A percentile compares a stretch with the other conserved stretches of the same genome.
Conservation (phyloP, 2,888 invertebrate genomes). For the Himalopsyche japonica region DNA sequence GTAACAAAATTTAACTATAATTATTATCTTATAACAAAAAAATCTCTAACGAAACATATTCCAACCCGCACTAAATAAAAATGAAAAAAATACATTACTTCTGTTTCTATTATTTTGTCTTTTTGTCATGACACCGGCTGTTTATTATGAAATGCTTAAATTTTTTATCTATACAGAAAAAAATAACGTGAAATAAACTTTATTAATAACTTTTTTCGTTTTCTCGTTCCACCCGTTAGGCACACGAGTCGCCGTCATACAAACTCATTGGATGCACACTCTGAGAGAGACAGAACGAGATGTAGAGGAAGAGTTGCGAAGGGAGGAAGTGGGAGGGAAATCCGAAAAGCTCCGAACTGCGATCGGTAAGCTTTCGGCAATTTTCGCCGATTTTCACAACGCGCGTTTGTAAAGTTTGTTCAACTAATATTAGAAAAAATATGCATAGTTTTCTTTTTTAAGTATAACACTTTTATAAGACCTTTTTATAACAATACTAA, state of each 20-base stretch:
- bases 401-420: neutral
- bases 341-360: conserved; percentile 31
- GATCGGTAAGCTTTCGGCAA: conserved; percentile 38
- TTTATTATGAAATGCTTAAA: too few relatives aligned
- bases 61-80: too few relatives aligned
- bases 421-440: neutral
- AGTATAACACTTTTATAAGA: too few relatives aligned
- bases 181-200: neutral
- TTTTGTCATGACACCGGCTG: too few relatives aligned
- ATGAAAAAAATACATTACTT: too few relatives aligned
- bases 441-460: neutral
- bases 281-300: neutral
- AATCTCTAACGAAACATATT: too few relatives aligned
- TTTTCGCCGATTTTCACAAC: conserved; percentile 25
- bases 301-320: neutral
- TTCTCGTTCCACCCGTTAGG: neutral
- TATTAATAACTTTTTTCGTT: neutral
- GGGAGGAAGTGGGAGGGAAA: neutral
- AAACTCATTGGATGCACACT: neutral
- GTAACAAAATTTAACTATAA: too few relatives aligned
- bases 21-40: too few relatives aligned
- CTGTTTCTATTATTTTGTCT: too few relatives aligned
- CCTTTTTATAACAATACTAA: too few relatives aligned
- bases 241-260: neutral
- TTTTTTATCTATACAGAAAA: too few relatives aligned